These are phyloP conservation scores for Mustela nigripes DNA, from an alignment of 2,113 vertebrate species.

Conservation along the genomic window DNA sequence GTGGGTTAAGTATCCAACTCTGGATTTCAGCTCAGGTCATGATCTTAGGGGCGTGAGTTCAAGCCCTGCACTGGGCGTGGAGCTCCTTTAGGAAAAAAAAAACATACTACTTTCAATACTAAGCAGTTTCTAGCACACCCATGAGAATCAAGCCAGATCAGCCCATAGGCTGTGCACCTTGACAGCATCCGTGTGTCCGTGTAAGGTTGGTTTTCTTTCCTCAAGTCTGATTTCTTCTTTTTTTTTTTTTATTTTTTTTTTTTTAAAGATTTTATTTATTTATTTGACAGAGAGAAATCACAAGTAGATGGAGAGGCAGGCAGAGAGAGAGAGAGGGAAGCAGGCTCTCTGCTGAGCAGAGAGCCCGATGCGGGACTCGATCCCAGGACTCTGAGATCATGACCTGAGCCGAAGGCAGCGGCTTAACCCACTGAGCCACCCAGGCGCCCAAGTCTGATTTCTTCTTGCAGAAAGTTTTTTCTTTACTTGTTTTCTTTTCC, in stretches of 20 bases:
- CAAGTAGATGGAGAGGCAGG: too few relatives aligned
- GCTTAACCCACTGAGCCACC: too few relatives aligned
- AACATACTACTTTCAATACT: constrained; percentile 47
- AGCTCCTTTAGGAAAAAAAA: not conserved
- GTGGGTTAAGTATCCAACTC: not conserved
- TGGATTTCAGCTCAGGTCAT: not conserved
- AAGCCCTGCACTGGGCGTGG: not conserved
- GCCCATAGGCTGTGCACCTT: constrained; percentile 21
- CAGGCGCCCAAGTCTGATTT: not conserved
- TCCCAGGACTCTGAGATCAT: too few relatives aligned
- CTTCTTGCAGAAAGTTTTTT: not conserved
- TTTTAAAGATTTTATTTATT: too few relatives aligned
- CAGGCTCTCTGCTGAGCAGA: too few relatives aligned
- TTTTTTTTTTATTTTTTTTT: too few relatives aligned
- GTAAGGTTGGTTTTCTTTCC: constrained; percentile 40
- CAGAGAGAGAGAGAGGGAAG: too few relatives aligned
- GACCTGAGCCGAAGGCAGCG: too few relatives aligned
- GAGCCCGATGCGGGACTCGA: too few relatives aligned
- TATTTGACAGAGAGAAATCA: too few relatives aligned
- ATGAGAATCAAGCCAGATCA: not conserved
- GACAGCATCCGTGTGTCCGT: constrained; percentile 42
- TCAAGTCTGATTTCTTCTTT: constrained; percentile 20
- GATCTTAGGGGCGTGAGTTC: not conserved
- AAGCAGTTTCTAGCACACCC: constrained; percentile 13
- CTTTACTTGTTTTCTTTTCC: not conserved